Evolutionary conservation across 2,888 invertebrate genomes (phyloP).

Genomic region (Macroteleia sp.): DNA sequence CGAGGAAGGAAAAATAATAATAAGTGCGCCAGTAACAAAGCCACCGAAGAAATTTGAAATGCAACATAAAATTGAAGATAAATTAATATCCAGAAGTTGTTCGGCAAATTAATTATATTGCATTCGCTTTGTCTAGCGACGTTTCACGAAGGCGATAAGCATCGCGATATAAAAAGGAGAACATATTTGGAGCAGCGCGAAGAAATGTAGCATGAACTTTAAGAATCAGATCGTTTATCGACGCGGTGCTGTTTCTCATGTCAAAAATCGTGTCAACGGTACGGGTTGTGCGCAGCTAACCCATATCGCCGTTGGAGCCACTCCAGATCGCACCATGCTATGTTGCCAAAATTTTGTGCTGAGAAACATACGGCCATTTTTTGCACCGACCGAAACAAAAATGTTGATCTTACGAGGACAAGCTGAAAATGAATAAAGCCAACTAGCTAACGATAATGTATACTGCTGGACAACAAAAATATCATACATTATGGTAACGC

Average conservation of each 20-base stretch:
- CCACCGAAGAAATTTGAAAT: not conserved
- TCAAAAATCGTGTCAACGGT: no score
- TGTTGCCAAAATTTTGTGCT: no score
- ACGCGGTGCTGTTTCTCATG: slow-evolving; percentile 38
- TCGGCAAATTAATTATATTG: slow-evolving; percentile 23
- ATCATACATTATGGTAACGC: no score
- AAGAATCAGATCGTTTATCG: slow-evolving; percentile 36
- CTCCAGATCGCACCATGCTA: no score
- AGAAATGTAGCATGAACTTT: slow-evolving; percentile 12
- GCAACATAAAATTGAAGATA: not conserved
- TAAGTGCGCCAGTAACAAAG: not conserved
- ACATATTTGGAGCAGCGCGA: not conserved
- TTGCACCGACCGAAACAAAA: no score
- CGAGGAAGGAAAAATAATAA: not conserved
- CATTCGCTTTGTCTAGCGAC: slow-evolving; percentile 4
- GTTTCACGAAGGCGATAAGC: slow-evolving; percentile 25
- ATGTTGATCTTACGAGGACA: no score
- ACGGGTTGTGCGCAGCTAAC: no score
- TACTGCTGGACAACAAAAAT: no score
- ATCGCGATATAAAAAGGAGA: slow-evolving; percentile 3
- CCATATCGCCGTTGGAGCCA: no score
- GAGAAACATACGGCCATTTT: no score
- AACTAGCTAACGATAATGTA: no score
- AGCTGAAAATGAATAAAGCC: no score
- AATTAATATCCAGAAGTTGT: slow-evolving; percentile 11